Evolutionary conservation across 2,797 vertebrate species (phyloP).

Genomic region (Okamejei kenojei): DNA sequence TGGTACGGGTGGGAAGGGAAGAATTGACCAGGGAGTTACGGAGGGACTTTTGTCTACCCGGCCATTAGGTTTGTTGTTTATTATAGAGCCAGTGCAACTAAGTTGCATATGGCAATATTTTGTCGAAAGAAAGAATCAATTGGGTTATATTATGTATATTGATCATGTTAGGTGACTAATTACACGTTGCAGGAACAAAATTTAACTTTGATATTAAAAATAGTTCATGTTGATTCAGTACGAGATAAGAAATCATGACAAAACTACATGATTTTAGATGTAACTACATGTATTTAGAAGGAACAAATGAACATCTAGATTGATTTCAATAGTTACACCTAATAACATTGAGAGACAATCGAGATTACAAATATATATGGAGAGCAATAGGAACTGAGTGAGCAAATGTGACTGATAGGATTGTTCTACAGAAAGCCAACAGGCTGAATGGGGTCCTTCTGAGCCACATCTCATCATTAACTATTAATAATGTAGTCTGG

Average conservation of each 20-base stretch:
- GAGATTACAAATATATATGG: neutral
- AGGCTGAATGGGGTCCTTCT: too few species aligned
- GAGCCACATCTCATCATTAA: too few species aligned
- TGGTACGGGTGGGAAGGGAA: too few species aligned
- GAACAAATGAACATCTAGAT: neutral
- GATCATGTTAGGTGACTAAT: neutral
- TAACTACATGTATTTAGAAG: neutral
- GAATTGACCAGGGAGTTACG: too few species aligned
- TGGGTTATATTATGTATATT: neutral
- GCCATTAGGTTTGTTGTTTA: neutral
- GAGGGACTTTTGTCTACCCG: too few species aligned
- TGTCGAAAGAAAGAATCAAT: neutral
- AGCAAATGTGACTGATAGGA: too few species aligned
- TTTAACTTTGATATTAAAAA: neutral
- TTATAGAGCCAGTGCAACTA: neutral
- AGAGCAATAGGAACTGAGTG: too few species aligned
- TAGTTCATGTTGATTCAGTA: neutral
- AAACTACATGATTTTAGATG: neutral
- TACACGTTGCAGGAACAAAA: neutral
- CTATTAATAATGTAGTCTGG: neutral
- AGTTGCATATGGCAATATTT: neutral
- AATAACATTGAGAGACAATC: neutral
- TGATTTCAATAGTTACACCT: neutral
- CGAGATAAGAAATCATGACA: neutral
- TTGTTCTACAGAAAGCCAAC: too few species aligned